Evolutionary conservation across 2,888 invertebrate genomes (phyloP), one percentile per base, ranked within the genome.

Genomic region (Fissipunctia ypsillon): DNA sequence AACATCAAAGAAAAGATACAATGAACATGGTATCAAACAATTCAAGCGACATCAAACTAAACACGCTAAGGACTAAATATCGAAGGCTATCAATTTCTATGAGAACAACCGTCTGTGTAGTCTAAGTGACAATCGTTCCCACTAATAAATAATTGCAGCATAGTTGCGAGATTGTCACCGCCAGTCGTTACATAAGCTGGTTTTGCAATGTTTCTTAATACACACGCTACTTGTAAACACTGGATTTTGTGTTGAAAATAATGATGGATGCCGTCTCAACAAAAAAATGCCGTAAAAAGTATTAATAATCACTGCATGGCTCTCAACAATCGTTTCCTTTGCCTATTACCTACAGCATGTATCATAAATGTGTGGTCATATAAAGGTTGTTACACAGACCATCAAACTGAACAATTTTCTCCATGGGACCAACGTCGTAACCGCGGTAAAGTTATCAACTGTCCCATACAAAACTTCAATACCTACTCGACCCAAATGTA

Each of bases 141-240:
- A 67, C 43, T 31, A 38, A 65, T 65, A 78, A 38, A 65, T 65
- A 78, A 78, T 68, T 82, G 64, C 78, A 41, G 14, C 63, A 69
- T 2, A 50, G 41, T 57, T 35, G 67, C 63, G 38, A 64, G 25
- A 73, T 25, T 73, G 84, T 70, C 74, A 60, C 74, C 59, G 43
- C 31, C 74, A 25, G 31, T 31, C 3, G 16, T 83, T 81, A 79
- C 74, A 54, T 81, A 79, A 83, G 28, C 16, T 28, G 22, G 54
- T 60, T 50, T 76, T 57, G 81, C 80, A 83, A 81, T 61, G 0
- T 31, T 60, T 68, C 66, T 60, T 35, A 22, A 67, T 19, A 22
- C 54, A 43, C 59, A 48, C 52, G 45, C 41, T 52, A 43, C 64
- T 80, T 66, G 68, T 68, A 69, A 68, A 83, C 57, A 68, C 28